These are phyloP conservation scores for Dimorphilus gyrociliatus DNA, from an alignment of 2,888 invertebrate species.

Conservation along the genomic window DNA sequence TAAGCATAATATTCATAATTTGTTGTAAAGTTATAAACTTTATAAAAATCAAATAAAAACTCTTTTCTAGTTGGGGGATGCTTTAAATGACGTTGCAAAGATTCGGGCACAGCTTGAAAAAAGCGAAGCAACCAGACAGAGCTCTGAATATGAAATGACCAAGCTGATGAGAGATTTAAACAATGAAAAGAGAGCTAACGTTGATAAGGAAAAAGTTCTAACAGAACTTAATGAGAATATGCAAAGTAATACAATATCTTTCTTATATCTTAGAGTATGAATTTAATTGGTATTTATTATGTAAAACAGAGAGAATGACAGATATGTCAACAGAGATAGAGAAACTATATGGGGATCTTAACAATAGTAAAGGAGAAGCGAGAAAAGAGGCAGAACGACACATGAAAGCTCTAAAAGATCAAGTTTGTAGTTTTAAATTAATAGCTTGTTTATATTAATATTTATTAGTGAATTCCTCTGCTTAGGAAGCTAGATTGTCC, in stretches of 20 bases:
- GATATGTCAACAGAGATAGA: conserved; percentile 15
- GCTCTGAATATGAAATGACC: conserved; percentile 29
- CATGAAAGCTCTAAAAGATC: no score
- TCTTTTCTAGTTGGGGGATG: no score
- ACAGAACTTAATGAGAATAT: conserved; percentile 19
- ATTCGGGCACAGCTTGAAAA: conserved; percentile 26
- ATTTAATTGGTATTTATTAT: neutral
- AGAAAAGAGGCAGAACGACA: no score
- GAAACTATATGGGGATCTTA: conserved; percentile 13
- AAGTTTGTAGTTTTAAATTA: no score
- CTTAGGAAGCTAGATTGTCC: no score
- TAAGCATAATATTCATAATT: neutral
- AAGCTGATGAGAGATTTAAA: conserved; percentile 17
- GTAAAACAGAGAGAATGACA: conserved; percentile 14
- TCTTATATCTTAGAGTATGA: neutral
- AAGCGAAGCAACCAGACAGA: conserved; percentile 27
- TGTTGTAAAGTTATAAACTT: neutral
- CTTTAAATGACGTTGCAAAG: conserved; percentile 23
- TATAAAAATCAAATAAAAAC: no score
- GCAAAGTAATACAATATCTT: conserved; percentile 19
- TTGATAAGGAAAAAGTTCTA: conserved; percentile 16
- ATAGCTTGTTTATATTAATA: no score
- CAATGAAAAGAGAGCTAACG: conserved; percentile 16
- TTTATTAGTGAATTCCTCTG: no score
- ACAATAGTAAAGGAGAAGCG: no score